Percentiles rank a stretch among this genome's conserved stretches.
Conservation (phyloP, 1,140 invertebrate genomes). For the Musca domestica region DNA sequence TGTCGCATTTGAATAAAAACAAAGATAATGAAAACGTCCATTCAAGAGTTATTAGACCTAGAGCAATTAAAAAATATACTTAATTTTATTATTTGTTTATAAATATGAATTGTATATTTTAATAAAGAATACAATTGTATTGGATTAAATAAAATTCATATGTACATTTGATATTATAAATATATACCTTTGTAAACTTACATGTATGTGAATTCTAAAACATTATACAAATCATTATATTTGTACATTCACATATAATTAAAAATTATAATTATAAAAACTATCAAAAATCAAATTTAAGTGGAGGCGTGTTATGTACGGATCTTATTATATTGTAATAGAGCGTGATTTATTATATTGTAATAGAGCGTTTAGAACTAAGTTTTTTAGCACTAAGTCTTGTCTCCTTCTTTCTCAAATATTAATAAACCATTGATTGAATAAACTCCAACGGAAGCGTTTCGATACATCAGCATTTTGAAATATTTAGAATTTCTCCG, state of each 20-base stretch:
- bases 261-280: neutral
- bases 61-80: conserved; percentile 4
- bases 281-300: conserved; percentile 9
- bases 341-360: too few species aligned
- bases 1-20: conserved; percentile 6
- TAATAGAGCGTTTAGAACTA: too few species aligned
- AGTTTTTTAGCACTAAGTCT: too few species aligned
- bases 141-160: neutral
- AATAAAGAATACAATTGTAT: neutral
- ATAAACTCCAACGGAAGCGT: too few species aligned
- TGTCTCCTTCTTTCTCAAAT: too few species aligned
- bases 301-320: conserved; percentile 17
- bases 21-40: neutral
- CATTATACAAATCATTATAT: neutral
- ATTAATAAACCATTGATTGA: too few species aligned
- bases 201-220: neutral
- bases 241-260: neutral
- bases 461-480: too few species aligned
- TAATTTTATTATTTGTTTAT: neutral
- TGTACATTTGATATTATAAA: neutral
- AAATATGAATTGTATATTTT: neutral
- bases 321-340: neutral
- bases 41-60: conserved; percentile 9
- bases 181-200: neutral
- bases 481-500: too few species aligned